Evolutionary conservation across 2,113 vertebrate genomes (phyloP), one percentile per base, ranked within the genome.

Genomic region (Pteruthius melanotis): DNA sequence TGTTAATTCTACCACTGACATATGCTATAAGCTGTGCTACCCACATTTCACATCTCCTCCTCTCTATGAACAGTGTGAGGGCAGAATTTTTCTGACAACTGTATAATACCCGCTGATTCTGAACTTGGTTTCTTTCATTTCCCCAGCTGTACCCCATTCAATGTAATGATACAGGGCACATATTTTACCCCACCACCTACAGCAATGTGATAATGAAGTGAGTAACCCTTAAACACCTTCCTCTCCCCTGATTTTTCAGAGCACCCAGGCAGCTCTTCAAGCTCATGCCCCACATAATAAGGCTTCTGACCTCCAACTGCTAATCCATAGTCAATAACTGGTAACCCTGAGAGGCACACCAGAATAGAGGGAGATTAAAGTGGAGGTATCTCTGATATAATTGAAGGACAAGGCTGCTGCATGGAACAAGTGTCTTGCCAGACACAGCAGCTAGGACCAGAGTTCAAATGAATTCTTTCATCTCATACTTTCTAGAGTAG

Each of bases 51-150:
- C 21, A 81, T n/a, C 31, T 77, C 24, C 47, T 83, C 8, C 63
- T 90, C 35, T 64, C n/a, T 40, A 15, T 1, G 3, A 68, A 27
- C 37, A 83, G 71, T 0, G 0, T 40, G 68, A 93, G 52, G 56
- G 59, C 24, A 94, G 83, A 64, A 65, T 92, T 96, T 91, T 88
- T 95, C 75, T 93, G 75, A 56, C 26, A 81, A 80, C 44, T 77
- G 12, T 92, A 78, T 57, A 80, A 70, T 77, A 77, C 40, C 19
- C 13, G 56, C 26, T 39, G 23, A 0, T 88, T 88, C 84, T 94
- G 40, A 89, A 53, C 60, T 78, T 21, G 1, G 10, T 30, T 52
- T 54, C 10, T 40, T 76, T 68, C 16, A 4, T 74, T 63, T 33
- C 28, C 5, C 13, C 20, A 40, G 16, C 35, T 81, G 5, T 14